These are phyloP conservation scores for Mesitornis unicolor DNA, from an alignment of 2,113 vertebrate species.

Conservation along the genomic window DNA sequence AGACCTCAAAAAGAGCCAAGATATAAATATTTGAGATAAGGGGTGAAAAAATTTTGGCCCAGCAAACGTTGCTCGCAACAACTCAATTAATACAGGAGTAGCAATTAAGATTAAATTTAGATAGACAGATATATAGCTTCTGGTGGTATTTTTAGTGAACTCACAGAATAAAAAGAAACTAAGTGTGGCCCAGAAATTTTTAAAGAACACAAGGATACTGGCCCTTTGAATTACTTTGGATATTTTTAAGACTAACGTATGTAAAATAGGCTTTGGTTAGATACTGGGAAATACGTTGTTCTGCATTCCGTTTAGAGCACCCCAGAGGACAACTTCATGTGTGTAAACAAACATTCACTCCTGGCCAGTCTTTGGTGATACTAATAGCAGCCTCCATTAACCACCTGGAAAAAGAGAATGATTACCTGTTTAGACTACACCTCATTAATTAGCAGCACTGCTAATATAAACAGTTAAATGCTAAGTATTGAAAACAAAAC, in stretches of 20 bases:
- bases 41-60: neutral
- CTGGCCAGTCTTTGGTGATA: neutral
- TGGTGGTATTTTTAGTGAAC: neutral
- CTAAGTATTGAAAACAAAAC: neutral
- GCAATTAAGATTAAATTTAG: neutral
- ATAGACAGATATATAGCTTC: neutral
- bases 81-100: neutral
- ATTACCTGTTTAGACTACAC: conserved; percentile 36
- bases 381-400: neutral
- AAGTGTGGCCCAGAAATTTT: neutral
- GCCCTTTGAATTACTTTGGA: neutral
- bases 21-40: neutral
- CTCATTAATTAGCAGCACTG: conserved; percentile 43
- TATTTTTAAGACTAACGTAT: neutral
- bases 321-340: conserved; percentile 36
- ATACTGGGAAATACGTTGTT: neutral
- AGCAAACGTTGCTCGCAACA: neutral
- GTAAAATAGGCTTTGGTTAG: neutral
- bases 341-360: conserved; percentile 29
- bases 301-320: neutral
- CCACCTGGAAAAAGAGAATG: conserved; percentile 31
- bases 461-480: conserved; percentile 38
- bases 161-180: neutral
- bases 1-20: neutral
- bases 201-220: neutral